phyloP scores from a whole-genome alignment of 2,797 vertebrate species.

The Ibycter americanus region DNA sequence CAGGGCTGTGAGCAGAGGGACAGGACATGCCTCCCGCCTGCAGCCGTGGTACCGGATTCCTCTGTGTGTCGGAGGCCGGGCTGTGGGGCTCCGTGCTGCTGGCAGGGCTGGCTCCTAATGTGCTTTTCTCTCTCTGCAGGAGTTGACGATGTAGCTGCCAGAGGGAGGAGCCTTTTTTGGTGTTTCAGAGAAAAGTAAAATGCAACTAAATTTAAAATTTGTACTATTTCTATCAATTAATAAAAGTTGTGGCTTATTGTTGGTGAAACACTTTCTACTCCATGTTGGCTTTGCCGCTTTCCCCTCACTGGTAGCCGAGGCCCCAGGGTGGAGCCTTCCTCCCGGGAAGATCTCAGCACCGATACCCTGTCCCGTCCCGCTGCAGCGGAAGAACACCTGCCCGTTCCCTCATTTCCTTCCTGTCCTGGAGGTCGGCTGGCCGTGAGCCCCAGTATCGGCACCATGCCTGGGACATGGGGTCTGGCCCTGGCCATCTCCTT shows the following conservation, averaged over 20 bases:
- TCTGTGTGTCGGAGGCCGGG: rapidly evolving
- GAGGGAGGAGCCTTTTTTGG: constrained; percentile 69
- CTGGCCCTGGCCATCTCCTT: too few species aligned
- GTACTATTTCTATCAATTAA: constrained; percentile 99
- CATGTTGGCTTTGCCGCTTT: not conserved
- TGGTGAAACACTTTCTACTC: constrained; percentile 64
- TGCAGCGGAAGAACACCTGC: not conserved
- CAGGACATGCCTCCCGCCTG: not conserved
- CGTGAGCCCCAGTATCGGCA: not conserved
- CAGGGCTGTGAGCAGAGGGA: rapidly evolving
- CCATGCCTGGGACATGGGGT: too few species aligned
- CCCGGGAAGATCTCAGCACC: not conserved
- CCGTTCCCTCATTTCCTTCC: not conserved
- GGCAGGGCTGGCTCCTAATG: not conserved
- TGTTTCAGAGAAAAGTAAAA: constrained; percentile 79
- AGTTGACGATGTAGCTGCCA: constrained; percentile 92
- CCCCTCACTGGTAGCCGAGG: not conserved
- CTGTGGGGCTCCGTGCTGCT: not conserved
- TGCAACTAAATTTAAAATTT: constrained; percentile 90
- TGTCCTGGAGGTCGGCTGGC: not conserved
- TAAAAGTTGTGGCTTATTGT: constrained; percentile 95
- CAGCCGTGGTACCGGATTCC: not conserved
- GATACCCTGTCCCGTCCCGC: not conserved
- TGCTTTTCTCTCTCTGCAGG: constrained; percentile 76
- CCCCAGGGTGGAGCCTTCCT: constrained; percentile 12